phyloP scores from a whole-genome alignment of 2,888 invertebrate genomes.

The Cremastobaeus sp. region DNA sequence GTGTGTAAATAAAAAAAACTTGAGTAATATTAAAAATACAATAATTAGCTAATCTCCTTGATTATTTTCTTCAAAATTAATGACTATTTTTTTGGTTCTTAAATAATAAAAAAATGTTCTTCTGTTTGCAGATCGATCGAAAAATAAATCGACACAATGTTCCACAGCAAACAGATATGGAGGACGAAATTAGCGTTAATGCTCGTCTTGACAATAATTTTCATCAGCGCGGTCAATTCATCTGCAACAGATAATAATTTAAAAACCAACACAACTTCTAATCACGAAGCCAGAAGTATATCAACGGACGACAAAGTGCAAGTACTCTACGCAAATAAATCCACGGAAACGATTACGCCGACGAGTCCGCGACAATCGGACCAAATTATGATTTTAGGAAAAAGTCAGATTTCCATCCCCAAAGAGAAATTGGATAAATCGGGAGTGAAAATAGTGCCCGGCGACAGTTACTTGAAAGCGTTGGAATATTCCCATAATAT shows the following conservation, averaged over 20 bases:
- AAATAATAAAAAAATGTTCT: too few relatives aligned
- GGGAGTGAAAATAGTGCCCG: slow-evolving; percentile 57
- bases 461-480: slow-evolving; percentile 84
- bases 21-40: too few relatives aligned
- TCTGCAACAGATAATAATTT: too few relatives aligned
- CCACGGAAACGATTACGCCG: slow-evolving; percentile 1
- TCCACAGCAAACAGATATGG: neutral
- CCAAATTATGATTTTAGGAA: slow-evolving; percentile 43
- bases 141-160: neutral
- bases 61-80: too few relatives aligned
- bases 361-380: slow-evolving; percentile 26
- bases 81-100: too few relatives aligned
- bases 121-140: too few relatives aligned
- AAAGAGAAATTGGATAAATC: slow-evolving; percentile 47
- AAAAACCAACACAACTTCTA: neutral
- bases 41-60: too few relatives aligned
- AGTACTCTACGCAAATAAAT: slow-evolving; percentile 31
- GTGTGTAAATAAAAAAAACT: too few relatives aligned
- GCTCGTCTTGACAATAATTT: neutral
- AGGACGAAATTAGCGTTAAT: neutral
- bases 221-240: too few relatives aligned
- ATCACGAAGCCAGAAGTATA: neutral
- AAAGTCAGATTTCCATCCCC: slow-evolving; percentile 32
- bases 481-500: slow-evolving; percentile 81
- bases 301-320: slow-evolving; percentile 6